A percentile compares a stretch with the other conserved stretches of the same genome.
Evolutionary conservation across 2,888 invertebrate species (phyloP).

Genomic region (Matsumyia berberina): DNA sequence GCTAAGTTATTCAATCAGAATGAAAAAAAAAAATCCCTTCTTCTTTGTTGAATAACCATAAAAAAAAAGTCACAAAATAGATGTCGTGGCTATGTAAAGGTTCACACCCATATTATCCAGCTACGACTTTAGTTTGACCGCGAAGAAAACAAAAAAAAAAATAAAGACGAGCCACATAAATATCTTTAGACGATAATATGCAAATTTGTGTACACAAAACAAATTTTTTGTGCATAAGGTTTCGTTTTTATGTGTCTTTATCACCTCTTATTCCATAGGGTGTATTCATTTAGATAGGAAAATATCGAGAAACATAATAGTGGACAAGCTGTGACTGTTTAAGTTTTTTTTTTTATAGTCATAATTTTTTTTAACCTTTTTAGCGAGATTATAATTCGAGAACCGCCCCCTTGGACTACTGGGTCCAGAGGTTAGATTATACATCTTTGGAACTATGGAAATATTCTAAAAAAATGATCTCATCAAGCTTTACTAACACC

Average conservation of each 20-base stretch:
- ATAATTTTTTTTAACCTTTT: too few species aligned
- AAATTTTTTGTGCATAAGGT: constrained; percentile 33
- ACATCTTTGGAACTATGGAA: too few species aligned
- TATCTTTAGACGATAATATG: constrained; percentile 31
- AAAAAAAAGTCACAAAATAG: not conserved
- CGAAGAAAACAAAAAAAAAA: constrained; percentile 9
- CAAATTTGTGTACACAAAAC: constrained; percentile 34
- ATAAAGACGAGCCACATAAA: not conserved
- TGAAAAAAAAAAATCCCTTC: not conserved
- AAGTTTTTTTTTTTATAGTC: too few species aligned
- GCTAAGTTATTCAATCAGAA: constrained; percentile 6
- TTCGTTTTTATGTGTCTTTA: constrained; percentile 15
- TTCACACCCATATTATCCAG: constrained; percentile 12
- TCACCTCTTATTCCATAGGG: not conserved
- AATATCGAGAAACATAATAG: too few species aligned
- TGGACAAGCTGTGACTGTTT: too few species aligned
- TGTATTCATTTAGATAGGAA: too few species aligned
- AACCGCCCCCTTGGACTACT: too few species aligned
- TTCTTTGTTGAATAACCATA: not conserved
- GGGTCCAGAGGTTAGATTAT: too few species aligned
- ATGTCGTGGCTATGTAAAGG: constrained; percentile 12
- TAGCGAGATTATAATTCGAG: too few species aligned
- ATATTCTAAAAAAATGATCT: too few species aligned
- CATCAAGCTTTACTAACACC: too few species aligned
- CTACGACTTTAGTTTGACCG: constrained; percentile 6